A percentile compares a stretch with the other conserved stretches of the same genome.
phyloP scores from a whole-genome alignment of 2,113 vertebrate genomes.

The Numenius arquata region DNA sequence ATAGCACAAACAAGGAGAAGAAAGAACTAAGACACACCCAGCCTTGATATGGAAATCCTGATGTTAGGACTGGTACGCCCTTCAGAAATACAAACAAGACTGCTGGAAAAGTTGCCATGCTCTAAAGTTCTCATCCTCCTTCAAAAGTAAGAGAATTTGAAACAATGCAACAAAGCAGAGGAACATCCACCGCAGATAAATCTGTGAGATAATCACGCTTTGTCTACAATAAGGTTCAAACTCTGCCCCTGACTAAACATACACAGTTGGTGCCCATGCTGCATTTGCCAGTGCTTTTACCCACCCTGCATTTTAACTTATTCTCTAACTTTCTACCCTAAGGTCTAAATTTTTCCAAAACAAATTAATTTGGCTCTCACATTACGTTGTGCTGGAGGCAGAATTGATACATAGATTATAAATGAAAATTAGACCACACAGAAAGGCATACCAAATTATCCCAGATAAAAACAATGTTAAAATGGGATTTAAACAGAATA shows the following conservation, averaged over 20 bases:
- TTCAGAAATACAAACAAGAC: not conserved
- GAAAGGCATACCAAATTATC: not conserved
- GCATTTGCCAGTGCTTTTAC: not conserved
- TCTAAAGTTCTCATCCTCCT: not conserved
- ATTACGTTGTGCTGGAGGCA: not conserved
- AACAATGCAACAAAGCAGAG: not conserved
- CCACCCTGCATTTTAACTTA: not conserved
- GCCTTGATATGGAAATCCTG: not conserved
- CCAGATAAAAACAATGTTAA: not conserved
- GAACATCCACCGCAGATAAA: not conserved
- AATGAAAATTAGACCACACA: conserved; percentile 33
- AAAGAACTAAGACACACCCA: not conserved
- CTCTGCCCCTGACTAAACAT: not conserved
- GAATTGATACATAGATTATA: not conserved
- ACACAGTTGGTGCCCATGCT: not conserved
- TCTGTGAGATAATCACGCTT: not conserved
- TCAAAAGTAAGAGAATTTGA: not conserved
- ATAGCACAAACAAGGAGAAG: not conserved
- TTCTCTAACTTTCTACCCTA: not conserved
- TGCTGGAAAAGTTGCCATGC: not conserved
- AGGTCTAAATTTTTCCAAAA: not conserved
- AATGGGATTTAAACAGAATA: not conserved
- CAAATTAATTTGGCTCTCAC: not conserved
- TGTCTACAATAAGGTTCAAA: not conserved
- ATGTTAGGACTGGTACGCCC: not conserved